Conservation (phyloP, 1,140 invertebrate genomes). For the Amyelois transitella region DNA sequence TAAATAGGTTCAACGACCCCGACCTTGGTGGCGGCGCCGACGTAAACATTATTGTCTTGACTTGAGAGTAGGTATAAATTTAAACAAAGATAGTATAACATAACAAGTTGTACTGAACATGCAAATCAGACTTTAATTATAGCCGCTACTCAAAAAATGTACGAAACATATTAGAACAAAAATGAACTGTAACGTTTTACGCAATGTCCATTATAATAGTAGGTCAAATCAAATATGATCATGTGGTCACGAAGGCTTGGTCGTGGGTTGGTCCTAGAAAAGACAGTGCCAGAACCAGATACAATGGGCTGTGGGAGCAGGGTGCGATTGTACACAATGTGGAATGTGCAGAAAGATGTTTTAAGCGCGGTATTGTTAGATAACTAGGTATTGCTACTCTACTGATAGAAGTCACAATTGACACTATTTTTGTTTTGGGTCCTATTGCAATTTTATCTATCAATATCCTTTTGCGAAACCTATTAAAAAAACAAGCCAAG, state of each 20-base stretch:
- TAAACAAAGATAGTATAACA: slow-evolving; percentile 32
- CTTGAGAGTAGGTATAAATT: slow-evolving; percentile 8
- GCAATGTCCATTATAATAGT: slow-evolving; percentile 4
- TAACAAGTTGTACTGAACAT: not conserved
- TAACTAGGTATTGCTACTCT: too few species aligned
- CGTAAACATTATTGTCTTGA: slow-evolving; percentile 41
- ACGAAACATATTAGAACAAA: too few species aligned
- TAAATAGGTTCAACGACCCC: slow-evolving; percentile 54
- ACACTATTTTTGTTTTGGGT: too few species aligned
- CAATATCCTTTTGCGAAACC: too few species aligned
- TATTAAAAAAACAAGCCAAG: too few species aligned
- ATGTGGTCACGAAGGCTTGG: slow-evolving; percentile 16
- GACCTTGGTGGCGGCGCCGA: slow-evolving; percentile 47
- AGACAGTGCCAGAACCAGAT: not conserved
- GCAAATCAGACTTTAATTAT: not conserved
- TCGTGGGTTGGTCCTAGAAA: slow-evolving; percentile 8
- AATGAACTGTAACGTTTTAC: too few species aligned
- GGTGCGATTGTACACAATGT: too few species aligned
- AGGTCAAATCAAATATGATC: slow-evolving; percentile 8
- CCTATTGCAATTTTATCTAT: too few species aligned
- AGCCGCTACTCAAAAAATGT: too few species aligned
- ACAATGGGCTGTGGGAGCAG: slow-evolving; percentile 30
- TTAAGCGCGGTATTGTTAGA: too few species aligned
- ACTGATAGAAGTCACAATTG: too few species aligned
- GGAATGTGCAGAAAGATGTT: too few species aligned